Conservation (phyloP, 2,113 vertebrate genomes). For the Chaetodon trifascialis region DNA sequence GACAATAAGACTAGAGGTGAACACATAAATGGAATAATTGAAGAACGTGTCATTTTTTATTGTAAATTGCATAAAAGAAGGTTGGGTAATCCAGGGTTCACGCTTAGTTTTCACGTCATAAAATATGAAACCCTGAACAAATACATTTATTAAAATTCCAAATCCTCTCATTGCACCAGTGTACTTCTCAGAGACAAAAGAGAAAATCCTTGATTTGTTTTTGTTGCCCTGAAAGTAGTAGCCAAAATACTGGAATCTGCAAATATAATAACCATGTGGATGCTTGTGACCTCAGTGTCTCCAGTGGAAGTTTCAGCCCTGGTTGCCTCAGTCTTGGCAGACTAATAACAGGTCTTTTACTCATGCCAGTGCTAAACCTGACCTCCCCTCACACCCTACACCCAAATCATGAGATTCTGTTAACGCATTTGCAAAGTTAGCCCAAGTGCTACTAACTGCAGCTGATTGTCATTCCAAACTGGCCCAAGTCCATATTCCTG, state of each 20-base stretch:
- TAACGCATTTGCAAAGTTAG: background rate
- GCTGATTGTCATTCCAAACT: conserved; percentile 15
- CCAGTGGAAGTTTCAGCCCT: background rate
- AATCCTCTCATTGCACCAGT: background rate
- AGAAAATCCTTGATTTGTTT: background rate
- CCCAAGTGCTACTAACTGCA: conserved; percentile 20
- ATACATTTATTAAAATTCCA: background rate
- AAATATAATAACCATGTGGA: background rate
- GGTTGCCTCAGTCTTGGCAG: background rate
- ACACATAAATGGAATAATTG: background rate
- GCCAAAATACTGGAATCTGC: background rate
- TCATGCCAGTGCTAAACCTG: background rate
- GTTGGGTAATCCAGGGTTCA: background rate
- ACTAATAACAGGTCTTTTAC: background rate
- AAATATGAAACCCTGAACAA: background rate
- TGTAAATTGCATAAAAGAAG: background rate
- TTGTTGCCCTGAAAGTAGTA: background rate
- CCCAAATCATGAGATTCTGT: background rate
- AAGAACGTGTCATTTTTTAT: background rate
- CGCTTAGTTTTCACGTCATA: too few relatives aligned
- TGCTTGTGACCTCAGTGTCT: background rate
- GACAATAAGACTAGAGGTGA: background rate
- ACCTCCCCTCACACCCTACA: background rate
- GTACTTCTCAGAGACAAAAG: too few relatives aligned
- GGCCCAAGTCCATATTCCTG: conserved; percentile 8